Evolutionary conservation across 2,888 invertebrate species (phyloP), one percentile per base, ranked within the genome.

Genomic region (Entomobrya proxima): DNA sequence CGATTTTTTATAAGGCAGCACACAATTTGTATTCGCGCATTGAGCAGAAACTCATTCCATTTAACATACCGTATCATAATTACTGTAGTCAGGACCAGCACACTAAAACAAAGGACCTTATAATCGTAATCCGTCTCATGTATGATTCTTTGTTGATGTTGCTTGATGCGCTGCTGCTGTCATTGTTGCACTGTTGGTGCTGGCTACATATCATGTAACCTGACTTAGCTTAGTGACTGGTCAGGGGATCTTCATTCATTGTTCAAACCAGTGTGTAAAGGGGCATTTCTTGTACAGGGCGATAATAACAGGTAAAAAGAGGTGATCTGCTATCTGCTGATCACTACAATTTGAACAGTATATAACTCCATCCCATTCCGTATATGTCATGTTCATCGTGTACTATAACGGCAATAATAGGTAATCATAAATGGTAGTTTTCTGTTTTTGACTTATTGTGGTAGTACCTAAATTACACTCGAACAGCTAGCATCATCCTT

Each of bases 391-490:
- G 40, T 13, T n/a, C 35, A 30, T 61, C 15, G 32, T 64, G 32
- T 64, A 18, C n/a, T 32, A n/a, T 35, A 55, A 24, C 13, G 24
- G 35, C 61, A 32, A 4, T 27, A 30, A 32, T 30, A 27, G 13
- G 44, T 32, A 30, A 72, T 72, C 50, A 15, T 72, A 72, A 47
- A 47, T 50, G n/a, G 50, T n/a, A 4, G 13, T 30, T 72, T 72
- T 27, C 3, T 40, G 64, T 69, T 69, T 69, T 40, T 72, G 47
- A 30, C 30, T 47, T 50, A 72, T 50, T 72, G 47, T 72, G 72
- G 30, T 47, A 72, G 72, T 72, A 50, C 72, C 72, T 72, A 72
- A 72, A 72, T 50, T 50, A 72, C 35, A 50, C 30, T 47, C 72
- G 50, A 30, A 47, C 44, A 30, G 72, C 32, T 18, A 72, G 72